Evolutionary conservation across 2,797 vertebrate genomes (phyloP), one percentile per base, ranked within the genome.

Genomic region (Sebastes trivittatus): DNA sequence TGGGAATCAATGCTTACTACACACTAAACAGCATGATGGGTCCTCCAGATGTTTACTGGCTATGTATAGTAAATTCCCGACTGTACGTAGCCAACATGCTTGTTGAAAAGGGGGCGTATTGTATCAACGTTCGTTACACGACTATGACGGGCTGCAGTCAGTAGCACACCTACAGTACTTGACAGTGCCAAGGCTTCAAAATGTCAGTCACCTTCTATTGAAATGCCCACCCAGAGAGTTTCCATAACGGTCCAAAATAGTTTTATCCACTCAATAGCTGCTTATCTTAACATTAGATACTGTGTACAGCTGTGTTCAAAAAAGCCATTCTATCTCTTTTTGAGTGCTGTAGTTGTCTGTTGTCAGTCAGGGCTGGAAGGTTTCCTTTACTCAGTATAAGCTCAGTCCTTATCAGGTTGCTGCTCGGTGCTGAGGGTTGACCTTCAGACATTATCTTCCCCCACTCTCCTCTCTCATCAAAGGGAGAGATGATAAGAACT

Each of bases 381-480:
- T 87, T 84, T 81, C 75, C 87, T 80, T 81, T 30, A 74, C 83
- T 76, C 49, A 30, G 69, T 71, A 49, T 77, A 36, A 85, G 85
- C 87, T 82, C 76, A 78, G 84, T 84, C 78, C 88, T 94, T 95
- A 94, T 95, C 93, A 87, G 90, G 73, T 59, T 71, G 78, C 83
- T 70, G 80, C 89, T 82, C 27, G 61, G 81, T 77, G 87, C 91
- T 86, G 86, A 93, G 89, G 82, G 87, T 84, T 94, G 94, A 95
- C 95, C 94, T 95, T 93, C 91, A 93, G 76, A 89, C 87, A 87
- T 78, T 82, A 90, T 86, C 89, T 85, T 7, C 76, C 78, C 67
- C 64, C 82, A 34, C 88, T 89, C 86, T 75, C 61, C 74, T 72
- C 89, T 89, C 89, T 90, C 93, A 95, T 95, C 94, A 95, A 95